Evolutionary conservation across 2,797 vertebrate species (phyloP), one percentile per base, ranked within the genome.

Genomic region (Premnoplex brunnescens): DNA sequence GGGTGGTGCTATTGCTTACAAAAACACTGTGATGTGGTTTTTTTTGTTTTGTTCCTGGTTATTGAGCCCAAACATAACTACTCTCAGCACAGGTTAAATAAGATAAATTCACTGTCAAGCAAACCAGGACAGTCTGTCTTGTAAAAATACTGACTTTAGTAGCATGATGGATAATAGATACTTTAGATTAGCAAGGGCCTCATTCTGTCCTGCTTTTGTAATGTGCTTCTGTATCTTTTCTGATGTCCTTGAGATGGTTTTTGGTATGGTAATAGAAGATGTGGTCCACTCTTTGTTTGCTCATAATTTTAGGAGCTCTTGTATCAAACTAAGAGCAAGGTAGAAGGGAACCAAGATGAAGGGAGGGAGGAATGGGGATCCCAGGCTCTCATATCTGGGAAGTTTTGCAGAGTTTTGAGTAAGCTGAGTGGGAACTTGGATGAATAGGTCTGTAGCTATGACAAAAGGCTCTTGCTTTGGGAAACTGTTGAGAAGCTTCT

Each of bases 1-100:
- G 10, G 21, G 1, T 67, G 39, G 12, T 74, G 8, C 27, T 77
- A 10, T 34, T 58, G 43, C 48, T 79, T 76, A 94, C 0, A 0
- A 34, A 60, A 81, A 41, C 23, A 36, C 14, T 56, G 34, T 34
- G n/a, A n/a, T n/a, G 34, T 6, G 4, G 58, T 12, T 39, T 37
- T 28, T 52, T 23, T 72, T 48, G 17, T 41, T 19, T 16, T 39
- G 5, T 74, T 60, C 24, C 7, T 11, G 6, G 9, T 49, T 63
- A 6, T 1, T 51, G 16, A 74, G 22, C 13, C 19, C 7, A 88
- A 52, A 52, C 44, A 22, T 4, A 79, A 66, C 48, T 77, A 37
- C n/a, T 67, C 12, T 55, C 46, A 80, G 19, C 24, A 78, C 24
- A 73, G 21, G 30, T 72, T 69, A 55, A 80, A 78, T 48, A 67